These are phyloP conservation scores for Copidosoma floridanum DNA, from an alignment of 1,140 invertebrate species.

Conservation along the genomic window DNA sequence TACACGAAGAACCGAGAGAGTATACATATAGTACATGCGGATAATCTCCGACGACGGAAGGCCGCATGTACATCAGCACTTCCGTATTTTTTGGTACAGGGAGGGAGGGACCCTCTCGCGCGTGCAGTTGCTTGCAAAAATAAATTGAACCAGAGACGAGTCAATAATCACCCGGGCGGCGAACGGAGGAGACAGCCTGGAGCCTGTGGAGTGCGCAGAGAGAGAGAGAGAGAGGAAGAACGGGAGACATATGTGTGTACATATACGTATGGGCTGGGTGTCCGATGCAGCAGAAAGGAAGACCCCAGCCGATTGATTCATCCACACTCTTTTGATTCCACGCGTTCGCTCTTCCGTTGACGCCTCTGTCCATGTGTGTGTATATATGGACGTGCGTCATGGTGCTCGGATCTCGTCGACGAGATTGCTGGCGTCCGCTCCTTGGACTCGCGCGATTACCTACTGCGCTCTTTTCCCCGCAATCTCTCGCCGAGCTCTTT, in stretches of 20 bases:
- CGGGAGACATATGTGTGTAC: too few relatives aligned
- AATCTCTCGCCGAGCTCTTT: too few relatives aligned
- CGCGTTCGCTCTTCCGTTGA: too few relatives aligned
- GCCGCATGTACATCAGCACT: not conserved
- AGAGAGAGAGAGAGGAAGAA: not conserved
- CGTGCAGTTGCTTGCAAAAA: conserved; percentile 1
- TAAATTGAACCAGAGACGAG: conserved; percentile 20
- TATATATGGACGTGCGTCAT: not conserved
- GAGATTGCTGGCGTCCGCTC: conserved; percentile 56
- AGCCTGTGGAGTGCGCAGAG: not conserved
- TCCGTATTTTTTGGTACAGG: not conserved
- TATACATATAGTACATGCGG: not conserved
- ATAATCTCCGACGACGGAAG: not conserved
- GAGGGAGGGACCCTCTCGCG: not conserved
- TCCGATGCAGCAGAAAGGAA: conserved; percentile 1
- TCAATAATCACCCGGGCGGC: conserved; percentile 14
- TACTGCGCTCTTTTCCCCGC: conserved; percentile 12
- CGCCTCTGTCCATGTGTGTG: not conserved
- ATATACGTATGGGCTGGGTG: not conserved
- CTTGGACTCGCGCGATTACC: conserved; percentile 46
- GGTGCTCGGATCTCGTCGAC: too few relatives aligned
- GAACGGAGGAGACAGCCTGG: not conserved
- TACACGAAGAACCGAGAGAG: conserved; percentile 14
- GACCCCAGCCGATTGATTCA: conserved; percentile 20
- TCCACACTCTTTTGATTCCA: too few relatives aligned